Conservation (phyloP, 1,140 invertebrate genomes). For the Orchesella cincta region DNA sequence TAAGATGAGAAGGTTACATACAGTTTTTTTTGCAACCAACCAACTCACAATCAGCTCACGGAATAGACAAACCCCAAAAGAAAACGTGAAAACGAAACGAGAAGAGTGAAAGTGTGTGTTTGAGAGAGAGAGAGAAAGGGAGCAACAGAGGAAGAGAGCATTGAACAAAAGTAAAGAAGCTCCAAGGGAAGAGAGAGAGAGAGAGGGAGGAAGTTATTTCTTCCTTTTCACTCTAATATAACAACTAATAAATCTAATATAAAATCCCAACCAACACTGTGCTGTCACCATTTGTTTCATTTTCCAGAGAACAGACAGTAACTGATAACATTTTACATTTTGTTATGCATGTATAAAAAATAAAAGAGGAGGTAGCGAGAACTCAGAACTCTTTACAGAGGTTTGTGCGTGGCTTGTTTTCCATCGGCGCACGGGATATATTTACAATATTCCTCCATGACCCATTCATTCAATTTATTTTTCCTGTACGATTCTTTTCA, state of each 20-base stretch:
- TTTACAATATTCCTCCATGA: no score
- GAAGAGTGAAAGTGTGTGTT: not conserved
- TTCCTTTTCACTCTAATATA: slow-evolving; percentile 1
- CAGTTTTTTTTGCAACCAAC: not conserved
- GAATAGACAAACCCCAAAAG: not conserved
- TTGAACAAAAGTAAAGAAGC: not conserved
- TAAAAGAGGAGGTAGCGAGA: slow-evolving; percentile 80
- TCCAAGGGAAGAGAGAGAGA: no score
- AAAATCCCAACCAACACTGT: not conserved
- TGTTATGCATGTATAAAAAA: slow-evolving; percentile 78
- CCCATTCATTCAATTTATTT: no score
- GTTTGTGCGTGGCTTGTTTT: no score
- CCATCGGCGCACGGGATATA: no score
- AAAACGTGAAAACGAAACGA: not conserved
- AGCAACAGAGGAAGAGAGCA: not conserved
- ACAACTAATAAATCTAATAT: not conserved
- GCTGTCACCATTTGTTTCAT: slow-evolving; percentile 11
- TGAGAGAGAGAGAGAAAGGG: not conserved
- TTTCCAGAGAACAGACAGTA: not conserved
- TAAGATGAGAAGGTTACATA: not conserved
- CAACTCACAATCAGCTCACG: not conserved
- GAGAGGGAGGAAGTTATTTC: not conserved
- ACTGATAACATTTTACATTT: not conserved
- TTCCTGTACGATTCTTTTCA: no score
- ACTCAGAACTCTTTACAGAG: no score